A percentile compares a stretch with the other conserved stretches of the same genome.
Evolutionary conservation across 2,113 vertebrate species (phyloP).

Genomic region (Myotis yumanensis): DNA sequence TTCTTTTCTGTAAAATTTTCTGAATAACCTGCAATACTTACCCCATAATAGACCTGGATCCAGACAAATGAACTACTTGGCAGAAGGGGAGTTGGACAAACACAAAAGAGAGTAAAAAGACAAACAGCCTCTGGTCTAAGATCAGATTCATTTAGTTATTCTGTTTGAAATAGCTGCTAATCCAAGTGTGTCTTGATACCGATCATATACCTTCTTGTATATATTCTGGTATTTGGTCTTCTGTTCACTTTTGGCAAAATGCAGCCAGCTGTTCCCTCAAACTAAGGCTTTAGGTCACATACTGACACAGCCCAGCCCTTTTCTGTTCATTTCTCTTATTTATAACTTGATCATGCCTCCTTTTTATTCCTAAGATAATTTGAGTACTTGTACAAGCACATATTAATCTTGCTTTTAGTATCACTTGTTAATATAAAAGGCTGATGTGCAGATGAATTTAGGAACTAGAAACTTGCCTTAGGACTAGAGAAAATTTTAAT

Average conservation of each 20-base stretch:
- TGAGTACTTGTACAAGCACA: background rate
- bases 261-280: background rate
- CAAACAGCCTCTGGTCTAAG: background rate
- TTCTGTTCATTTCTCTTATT: background rate
- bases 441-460: background rate
- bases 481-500: constrained; percentile 14
- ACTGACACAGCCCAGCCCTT: background rate
- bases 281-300: background rate
- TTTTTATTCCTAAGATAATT: background rate
- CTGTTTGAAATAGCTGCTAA: background rate
- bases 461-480: background rate
- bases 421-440: constrained; percentile 39
- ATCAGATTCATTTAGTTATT: background rate
- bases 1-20: background rate
- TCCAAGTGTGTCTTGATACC: background rate
- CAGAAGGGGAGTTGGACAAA: background rate
- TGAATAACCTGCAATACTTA: background rate
- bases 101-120: background rate
- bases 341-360: background rate
- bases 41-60: background rate
- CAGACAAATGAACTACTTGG: background rate
- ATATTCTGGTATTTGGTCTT: background rate
- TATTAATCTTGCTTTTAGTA: background rate
- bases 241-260: background rate
- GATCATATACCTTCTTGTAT: background rate